These are phyloP conservation scores for Oscheius sp. DNA, from an alignment of 2,888 invertebrate genomes.

Conservation along the genomic window DNA sequence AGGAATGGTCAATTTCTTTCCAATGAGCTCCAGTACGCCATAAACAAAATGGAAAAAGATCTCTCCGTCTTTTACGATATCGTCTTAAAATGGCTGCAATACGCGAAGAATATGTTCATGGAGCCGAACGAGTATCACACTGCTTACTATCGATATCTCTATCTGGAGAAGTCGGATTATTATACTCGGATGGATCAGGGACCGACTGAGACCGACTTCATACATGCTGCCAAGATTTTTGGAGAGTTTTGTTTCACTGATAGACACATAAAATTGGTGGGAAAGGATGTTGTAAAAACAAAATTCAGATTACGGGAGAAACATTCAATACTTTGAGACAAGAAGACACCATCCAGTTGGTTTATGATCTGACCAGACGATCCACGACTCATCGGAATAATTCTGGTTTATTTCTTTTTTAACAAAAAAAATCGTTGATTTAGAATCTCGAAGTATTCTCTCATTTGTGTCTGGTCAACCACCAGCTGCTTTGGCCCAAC, in stretches of 20 bases:
- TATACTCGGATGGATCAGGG: conserved; percentile 39
- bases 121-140: conserved; percentile 1
- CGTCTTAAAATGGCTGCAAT: conserved; percentile 24
- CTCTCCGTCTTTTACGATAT: conserved; percentile 4
- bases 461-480: not conserved
- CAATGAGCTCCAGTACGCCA: not conserved
- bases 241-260: conserved; percentile 40
- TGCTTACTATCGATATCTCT: conserved; percentile 26
- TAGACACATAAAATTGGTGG: conserved; percentile 16
- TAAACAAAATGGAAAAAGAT: conserved; percentile 15
- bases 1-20: not conserved
- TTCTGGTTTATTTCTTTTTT: not conserved
- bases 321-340: conserved; percentile 2
- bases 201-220: conserved; percentile 35
- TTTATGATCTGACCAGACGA: conserved; percentile 24
- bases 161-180: conserved; percentile 32
- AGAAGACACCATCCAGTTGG: conserved; percentile 21
- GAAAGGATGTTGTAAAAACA: not conserved
- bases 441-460: not conserved
- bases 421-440: too few species aligned
- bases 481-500: not conserved
- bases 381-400: not conserved
- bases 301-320: conserved; percentile 26
- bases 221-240: conserved; percentile 32
- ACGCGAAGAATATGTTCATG: conserved; percentile 7